phyloP scores from a whole-genome alignment of 1,140 invertebrate species.

The Hylyphantes graminicola region DNA sequence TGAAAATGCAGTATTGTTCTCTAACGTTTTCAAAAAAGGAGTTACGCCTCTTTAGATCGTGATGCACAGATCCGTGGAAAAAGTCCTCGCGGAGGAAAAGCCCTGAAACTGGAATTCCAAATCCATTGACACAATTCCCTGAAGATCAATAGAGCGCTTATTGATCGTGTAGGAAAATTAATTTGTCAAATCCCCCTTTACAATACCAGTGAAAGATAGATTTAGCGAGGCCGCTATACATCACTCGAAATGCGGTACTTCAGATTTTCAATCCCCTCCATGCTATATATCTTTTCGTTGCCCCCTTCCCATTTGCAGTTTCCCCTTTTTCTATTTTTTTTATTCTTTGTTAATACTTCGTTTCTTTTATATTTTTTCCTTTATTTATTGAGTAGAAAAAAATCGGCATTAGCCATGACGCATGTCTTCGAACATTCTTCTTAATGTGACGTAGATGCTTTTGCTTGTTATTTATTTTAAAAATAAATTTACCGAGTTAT shows the following conservation, averaged over 20 bases:
- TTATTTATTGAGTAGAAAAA: slow-evolving; percentile 1
- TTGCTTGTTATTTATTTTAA: too few relatives aligned
- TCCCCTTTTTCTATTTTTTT: slow-evolving; percentile 20
- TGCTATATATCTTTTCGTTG: slow-evolving; percentile 10
- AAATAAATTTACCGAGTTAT: too few relatives aligned
- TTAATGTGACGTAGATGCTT: background rate
- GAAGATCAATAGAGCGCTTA: slow-evolving; percentile 24
- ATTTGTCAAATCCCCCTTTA: slow-evolving; percentile 46
- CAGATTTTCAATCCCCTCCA: slow-evolving; percentile 35
- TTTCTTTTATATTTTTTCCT: slow-evolving; percentile 15
- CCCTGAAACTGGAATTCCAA: background rate
- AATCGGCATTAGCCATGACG: slow-evolving; percentile 9
- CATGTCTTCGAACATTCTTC: slow-evolving; percentile 17
- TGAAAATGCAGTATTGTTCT: too few relatives aligned
- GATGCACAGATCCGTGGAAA: too few relatives aligned
- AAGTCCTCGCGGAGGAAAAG: too few relatives aligned
- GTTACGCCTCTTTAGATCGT: too few relatives aligned
- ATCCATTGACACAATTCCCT: slow-evolving; percentile 6
- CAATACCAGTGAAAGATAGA: slow-evolving; percentile 45
- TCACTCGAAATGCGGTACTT: slow-evolving; percentile 35
- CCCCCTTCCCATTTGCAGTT: background rate
- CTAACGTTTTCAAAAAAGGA: too few relatives aligned
- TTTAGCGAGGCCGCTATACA: slow-evolving; percentile 16
- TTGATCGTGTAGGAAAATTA: slow-evolving; percentile 38
- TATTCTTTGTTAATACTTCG: background rate